Evolutionary conservation across 2,797 vertebrate species (phyloP).

Genomic region (Typhlichthys eigenmanni): DNA sequence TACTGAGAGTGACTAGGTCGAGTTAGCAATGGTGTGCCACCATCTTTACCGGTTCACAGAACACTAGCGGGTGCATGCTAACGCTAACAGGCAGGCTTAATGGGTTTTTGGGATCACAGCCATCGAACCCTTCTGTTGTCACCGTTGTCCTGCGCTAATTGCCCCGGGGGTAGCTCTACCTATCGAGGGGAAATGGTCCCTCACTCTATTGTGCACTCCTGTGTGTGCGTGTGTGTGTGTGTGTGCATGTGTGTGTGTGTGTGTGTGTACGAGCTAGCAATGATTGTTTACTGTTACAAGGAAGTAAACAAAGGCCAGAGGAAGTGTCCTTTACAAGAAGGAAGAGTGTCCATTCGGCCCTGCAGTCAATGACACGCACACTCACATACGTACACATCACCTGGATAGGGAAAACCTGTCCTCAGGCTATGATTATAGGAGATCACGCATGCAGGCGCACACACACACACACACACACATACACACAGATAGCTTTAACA

Average conservation of each 20-base stretch:
- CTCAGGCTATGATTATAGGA: conserved; percentile 20
- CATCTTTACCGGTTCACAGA: not conserved
- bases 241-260: conserved; percentile 17
- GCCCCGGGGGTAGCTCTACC: conserved; percentile 58
- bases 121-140: conserved; percentile 8
- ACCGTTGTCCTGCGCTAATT: not conserved
- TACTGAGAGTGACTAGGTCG: no score
- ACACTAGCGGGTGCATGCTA: no score
- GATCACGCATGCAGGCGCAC: conserved; percentile 1
- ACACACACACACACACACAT: conserved; percentile 23
- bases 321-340: conserved; percentile 65
- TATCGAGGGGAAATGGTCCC: conserved; percentile 42
- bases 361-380: conserved; percentile 38
- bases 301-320: conserved; percentile 61
- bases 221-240: not conserved
- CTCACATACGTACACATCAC: conserved; percentile 6
- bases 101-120: no score
- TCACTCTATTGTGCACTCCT: conserved; percentile 16
- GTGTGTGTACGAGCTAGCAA: not conserved
- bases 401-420: conserved; percentile 16
- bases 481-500: not conserved
- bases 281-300: conserved; percentile 59
- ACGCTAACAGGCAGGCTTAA: no score
- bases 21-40: no score
- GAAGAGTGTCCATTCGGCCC: conserved; percentile 55